Evolutionary conservation across 2,113 vertebrate species (phyloP), one percentile per base, ranked within the genome.

Genomic region (Gopherus flavomarginatus): DNA sequence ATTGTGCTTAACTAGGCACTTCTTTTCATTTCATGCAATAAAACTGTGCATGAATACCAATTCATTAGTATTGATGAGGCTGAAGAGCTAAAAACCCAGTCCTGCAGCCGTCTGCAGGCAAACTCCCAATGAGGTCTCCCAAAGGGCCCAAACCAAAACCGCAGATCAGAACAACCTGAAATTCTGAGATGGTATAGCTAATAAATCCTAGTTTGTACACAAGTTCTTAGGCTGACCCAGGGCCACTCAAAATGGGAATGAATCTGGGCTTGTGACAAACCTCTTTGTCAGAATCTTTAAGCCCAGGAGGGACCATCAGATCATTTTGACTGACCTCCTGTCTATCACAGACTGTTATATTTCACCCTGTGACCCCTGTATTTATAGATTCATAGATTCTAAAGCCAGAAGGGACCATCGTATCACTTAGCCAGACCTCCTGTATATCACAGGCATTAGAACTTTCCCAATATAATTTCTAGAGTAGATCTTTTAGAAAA

Each of bases 201-300:
- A 38, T 26, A 92, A 29, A 89, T 94, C 72, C 27, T 4, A 47
- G 38, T 79, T 78, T 85, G 78, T 53, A 87, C 49, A 5, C 0
- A 47, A 35, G 83, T 72, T 62, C 77, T 19, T 87, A 35, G 57
- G 78, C 83, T 53, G 50, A 94, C 62, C 26, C 92, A 92, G 78
- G 17, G 83, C 83, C 47, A 77, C 84, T 82, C 83, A 93, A 85
- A 96, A 97, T 75, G 0, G 1, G 50, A 42, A 81, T 29, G 83
- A 79, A 95, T 92, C 83, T 92, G 89, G 53, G 78, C 93, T 62
- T 88, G 87, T 93, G 89, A 85, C 49, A 44, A 95, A 88, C 87
- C 85, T 85, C 38, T 72, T 72, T 38, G 65, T 38, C n/a, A 22
- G 2, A 17, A 38, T 72, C 19, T 22, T 72, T 21, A 72, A 72